These are phyloP conservation scores for Ametastegia equiseti DNA, from an alignment of 2,888 invertebrate species.

Conservation along the genomic window DNA sequence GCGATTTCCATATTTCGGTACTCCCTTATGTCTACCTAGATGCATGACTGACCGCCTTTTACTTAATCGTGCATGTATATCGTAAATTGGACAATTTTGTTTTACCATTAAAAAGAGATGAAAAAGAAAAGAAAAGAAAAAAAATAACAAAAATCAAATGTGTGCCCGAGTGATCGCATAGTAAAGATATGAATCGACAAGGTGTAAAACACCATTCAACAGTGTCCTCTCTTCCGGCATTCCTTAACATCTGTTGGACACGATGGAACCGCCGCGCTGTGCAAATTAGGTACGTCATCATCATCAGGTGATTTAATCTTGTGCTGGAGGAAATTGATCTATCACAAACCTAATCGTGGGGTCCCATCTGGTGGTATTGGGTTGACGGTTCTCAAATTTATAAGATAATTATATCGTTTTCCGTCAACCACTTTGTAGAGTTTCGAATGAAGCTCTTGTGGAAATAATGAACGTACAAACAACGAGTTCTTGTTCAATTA, in stretches of 20 bases:
- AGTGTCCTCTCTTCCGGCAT: not conserved
- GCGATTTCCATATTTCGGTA: not conserved
- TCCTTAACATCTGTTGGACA: not conserved
- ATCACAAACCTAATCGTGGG: not conserved
- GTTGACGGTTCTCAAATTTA: not conserved
- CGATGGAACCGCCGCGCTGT: not conserved
- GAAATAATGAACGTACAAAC: not conserved
- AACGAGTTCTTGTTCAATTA: not conserved
- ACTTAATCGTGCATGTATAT: not conserved
- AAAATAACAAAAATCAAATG: not conserved
- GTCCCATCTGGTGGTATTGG: not conserved
- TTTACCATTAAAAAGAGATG: too few species aligned
- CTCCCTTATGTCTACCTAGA: not conserved
- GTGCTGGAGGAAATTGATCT: constrained; percentile 4
- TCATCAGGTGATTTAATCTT: constrained; percentile 16
- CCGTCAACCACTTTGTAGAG: not conserved
- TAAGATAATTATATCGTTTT: not conserved
- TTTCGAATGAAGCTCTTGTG: not conserved
- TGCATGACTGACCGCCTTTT: not conserved
- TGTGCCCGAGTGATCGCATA: not conserved
- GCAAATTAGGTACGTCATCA: not conserved
- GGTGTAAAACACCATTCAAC: not conserved
- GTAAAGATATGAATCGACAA: not conserved
- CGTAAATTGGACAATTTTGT: not conserved
- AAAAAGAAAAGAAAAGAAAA: too few species aligned